phyloP scores from a whole-genome alignment of 2,888 invertebrate genomes.

The Hyles lineata region DNA sequence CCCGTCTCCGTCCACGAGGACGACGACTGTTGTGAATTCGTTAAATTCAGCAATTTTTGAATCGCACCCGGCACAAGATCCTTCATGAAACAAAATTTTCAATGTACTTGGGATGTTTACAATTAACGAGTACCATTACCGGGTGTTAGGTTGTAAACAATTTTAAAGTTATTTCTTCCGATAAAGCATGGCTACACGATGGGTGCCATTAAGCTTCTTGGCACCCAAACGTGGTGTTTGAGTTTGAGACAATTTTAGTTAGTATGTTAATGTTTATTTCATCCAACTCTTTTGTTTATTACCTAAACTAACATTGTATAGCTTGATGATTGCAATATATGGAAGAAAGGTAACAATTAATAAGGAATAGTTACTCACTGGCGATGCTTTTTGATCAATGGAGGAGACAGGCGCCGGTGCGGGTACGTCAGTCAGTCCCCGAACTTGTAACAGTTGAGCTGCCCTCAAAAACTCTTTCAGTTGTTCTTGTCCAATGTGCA shows the following conservation, averaged over 20 bases:
- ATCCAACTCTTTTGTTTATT: neutral
- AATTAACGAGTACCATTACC: neutral
- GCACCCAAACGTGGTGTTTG: constrained; percentile 36
- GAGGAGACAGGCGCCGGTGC: constrained; percentile 77
- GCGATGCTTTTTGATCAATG: constrained; percentile 88
- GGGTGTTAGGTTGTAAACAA: neutral
- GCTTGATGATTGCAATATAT: neutral
- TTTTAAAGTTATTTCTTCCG: neutral
- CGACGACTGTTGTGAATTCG: constrained; percentile 62
- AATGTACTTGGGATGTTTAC: neutral
- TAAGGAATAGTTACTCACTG: constrained; percentile 81
- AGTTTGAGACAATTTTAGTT: neutral
- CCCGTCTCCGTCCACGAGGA: constrained; percentile 82
- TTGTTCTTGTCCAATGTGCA: constrained; percentile 94
- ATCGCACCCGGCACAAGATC: constrained; percentile 27
- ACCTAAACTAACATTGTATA: neutral
- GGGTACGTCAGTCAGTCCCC: constrained; percentile 93
- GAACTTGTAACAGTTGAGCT: constrained; percentile 94
- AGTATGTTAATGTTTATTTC: neutral
- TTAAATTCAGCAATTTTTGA: constrained; percentile 29
- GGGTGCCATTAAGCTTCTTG: constrained; percentile 35
- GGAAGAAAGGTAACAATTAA: neutral
- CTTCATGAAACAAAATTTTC: constrained; percentile 31
- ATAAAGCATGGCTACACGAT: constrained; percentile 24
- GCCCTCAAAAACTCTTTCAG: constrained; percentile 94